Conservation (phyloP, 1,140 invertebrate species). For the Drosophila ananassae region DNA sequence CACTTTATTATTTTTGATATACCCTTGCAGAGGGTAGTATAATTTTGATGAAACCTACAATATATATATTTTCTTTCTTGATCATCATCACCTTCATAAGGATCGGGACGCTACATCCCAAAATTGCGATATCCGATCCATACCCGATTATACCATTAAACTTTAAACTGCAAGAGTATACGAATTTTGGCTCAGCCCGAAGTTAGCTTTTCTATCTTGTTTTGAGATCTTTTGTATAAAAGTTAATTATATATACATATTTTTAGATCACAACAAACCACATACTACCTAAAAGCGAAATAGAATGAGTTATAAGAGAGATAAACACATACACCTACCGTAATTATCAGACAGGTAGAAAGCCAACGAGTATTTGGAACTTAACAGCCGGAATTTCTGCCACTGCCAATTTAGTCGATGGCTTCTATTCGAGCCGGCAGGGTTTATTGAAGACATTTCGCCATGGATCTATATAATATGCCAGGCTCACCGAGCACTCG, state of each 20-base stretch:
- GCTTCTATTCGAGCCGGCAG: background rate
- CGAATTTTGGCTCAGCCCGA: too few species aligned
- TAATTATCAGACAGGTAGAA: background rate
- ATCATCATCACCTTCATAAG: too few species aligned
- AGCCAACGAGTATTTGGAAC: background rate
- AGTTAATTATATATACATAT: background rate
- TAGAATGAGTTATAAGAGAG: background rate
- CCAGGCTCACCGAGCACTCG: conserved; percentile 89
- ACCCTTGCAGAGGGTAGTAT: too few species aligned
- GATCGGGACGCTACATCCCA: too few species aligned
- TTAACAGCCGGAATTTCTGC: conserved; percentile 10
- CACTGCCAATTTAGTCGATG: conserved; percentile 24
- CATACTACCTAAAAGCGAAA: conserved; percentile 1
- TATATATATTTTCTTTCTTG: too few species aligned
- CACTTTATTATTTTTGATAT: background rate
- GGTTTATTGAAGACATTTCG: background rate
- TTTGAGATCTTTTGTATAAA: background rate
- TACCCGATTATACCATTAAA: too few species aligned
- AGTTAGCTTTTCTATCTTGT: too few species aligned
- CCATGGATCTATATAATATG: conserved; percentile 87
- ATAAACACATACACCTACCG: background rate
- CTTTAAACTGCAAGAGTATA: too few species aligned
- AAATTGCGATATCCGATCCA: too few species aligned
- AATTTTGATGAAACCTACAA: too few species aligned
- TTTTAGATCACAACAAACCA: background rate